Conservation (phyloP, 2,113 vertebrate genomes). For the Pithys albifrons region DNA sequence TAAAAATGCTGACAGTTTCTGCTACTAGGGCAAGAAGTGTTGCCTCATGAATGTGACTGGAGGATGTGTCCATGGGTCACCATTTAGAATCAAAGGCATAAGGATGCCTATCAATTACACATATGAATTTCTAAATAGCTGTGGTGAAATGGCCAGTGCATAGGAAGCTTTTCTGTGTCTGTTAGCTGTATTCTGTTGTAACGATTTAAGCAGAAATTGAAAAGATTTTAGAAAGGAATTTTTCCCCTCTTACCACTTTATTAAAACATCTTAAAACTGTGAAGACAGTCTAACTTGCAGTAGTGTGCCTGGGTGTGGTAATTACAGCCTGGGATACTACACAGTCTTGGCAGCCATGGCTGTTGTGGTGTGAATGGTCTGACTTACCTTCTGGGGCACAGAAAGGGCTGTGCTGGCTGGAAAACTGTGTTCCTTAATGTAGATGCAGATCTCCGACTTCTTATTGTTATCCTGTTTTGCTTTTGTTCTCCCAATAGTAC, state of each 20-base stretch:
- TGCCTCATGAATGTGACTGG: neutral
- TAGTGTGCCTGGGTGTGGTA: neutral
- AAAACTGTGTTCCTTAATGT: neutral
- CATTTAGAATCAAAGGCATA: neutral
- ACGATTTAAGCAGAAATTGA: neutral
- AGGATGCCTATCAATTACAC: neutral
- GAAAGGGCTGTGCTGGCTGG: neutral
- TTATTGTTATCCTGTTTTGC: neutral
- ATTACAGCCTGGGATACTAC: neutral
- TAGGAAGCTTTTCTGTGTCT: neutral
- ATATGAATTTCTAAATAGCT: neutral
- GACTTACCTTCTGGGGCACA: neutral
- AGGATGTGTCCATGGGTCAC: neutral
- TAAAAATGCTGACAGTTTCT: neutral
- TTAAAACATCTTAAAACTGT: neutral
- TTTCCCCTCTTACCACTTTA: neutral
- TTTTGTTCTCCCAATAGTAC: conserved; percentile 79
- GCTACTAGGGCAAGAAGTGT: neutral
- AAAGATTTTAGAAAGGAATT: neutral
- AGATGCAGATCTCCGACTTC: neutral
- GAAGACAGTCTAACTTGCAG: neutral
- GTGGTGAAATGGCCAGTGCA: neutral
- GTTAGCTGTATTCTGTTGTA: neutral
- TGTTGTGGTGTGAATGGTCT: neutral
- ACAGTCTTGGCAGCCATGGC: neutral